Evolutionary conservation across 2,888 invertebrate species (phyloP), one percentile per base, ranked within the genome.

Genomic region (Diarsia mendica): DNA sequence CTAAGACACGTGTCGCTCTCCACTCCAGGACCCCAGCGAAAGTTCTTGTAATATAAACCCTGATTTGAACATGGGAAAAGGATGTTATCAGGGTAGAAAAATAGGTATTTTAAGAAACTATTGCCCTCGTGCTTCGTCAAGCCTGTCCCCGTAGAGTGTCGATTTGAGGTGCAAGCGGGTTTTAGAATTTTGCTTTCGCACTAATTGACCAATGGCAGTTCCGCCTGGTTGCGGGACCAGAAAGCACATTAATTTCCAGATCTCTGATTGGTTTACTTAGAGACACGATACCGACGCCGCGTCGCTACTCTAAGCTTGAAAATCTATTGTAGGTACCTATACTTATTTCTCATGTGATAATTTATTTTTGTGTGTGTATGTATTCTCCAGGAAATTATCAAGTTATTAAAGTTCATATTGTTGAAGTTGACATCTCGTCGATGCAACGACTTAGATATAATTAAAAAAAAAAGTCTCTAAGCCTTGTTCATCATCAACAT

Each of bases 1-100:
- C 83, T 90, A 0, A 95, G 92, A 81, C 93, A 88, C 0, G 94
- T 80, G 74, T 96, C 90, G 0, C 95, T 94, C 64, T 96, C 93
- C 15, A 97, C 90, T 0, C 97, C 97, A 1, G 97, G 97, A 53
- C 97, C 97, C 92, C 95, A 97, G 33, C 97, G 95, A 15, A 91
- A 75, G 85, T 97, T 96, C n/a, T 92, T 90, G 85, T 95, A 92
- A 87, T 94, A 97, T 20, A 97, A 82, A 39, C 97, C 97, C 95
- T 97, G 90, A 75, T 72, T n/a, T 64, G 71, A 28, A 58, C 5
- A 11, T 64, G 2, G 6, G 5, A 15, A 23, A 15, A 28, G 1
- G 5, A 9, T 9, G 9, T 10, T 46, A 18, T 0, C 39, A 39
- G 39, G 8, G 39, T 39, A 39, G 39, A 39, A 39, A 39, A 39